Evolutionary conservation across 2,888 invertebrate genomes (phyloP).

Genomic region (Ommatoiulus sabulosus): DNA sequence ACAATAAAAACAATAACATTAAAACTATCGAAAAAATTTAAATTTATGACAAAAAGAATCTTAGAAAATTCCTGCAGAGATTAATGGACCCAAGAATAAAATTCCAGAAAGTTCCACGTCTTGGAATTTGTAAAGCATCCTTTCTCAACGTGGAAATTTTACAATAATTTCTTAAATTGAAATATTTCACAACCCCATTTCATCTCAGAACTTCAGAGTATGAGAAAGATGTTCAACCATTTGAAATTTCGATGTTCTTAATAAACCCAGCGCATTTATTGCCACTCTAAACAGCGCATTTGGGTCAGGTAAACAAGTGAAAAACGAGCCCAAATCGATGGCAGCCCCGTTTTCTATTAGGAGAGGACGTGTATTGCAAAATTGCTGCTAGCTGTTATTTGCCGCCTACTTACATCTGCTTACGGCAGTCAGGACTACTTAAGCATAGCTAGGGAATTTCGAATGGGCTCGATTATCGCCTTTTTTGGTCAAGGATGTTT

Average conservation of each 20-base stretch:
- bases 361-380: neutral
- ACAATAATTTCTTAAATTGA: no score
- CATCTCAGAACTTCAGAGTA: no score
- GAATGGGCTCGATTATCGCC: neutral
- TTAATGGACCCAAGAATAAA: no score
- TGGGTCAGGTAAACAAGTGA: neutral
- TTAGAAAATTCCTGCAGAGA: no score
- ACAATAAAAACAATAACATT: no score
- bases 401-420: neutral
- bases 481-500: slow-evolving; percentile 12
- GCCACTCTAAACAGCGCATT: neutral
- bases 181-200: no score
- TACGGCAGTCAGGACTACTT: neutral
- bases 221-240: neutral
- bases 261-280: no score
- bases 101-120: no score
- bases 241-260: neutral
- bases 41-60: no score
- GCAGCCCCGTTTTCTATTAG: neutral
- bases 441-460: neutral
- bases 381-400: neutral
- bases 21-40: no score
- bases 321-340: neutral
- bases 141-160: no score
- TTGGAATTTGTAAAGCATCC: no score